These are phyloP conservation scores for Nipponacmea schrenckii DNA, from an alignment of 2,888 invertebrate genomes.

Conservation along the genomic window DNA sequence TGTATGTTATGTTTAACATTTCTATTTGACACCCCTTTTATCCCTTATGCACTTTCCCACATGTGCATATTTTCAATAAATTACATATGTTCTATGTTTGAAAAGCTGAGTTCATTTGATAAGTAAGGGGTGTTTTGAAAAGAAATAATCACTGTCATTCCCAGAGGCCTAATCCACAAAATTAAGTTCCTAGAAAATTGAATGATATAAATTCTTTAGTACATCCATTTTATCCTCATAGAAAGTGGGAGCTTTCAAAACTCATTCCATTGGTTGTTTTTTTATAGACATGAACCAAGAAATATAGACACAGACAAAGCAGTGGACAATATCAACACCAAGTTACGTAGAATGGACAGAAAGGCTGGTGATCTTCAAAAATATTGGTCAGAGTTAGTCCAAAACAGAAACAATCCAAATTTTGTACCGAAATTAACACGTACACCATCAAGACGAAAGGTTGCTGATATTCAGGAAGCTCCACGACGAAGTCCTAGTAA, in stretches of 20 bases:
- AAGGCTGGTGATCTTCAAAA: conserved; percentile 52
- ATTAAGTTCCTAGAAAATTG: neutral
- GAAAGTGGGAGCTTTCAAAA: neutral
- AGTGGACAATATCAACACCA: conserved; percentile 51
- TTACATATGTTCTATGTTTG: too few species aligned
- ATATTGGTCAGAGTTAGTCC: conserved; percentile 58
- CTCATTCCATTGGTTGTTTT: conserved; percentile 12
- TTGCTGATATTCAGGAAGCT: neutral
- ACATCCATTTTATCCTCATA: neutral
- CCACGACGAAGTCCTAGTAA: neutral
- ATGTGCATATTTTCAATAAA: too few species aligned
- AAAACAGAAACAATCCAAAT: conserved; percentile 30
- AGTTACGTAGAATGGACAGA: conserved; percentile 54
- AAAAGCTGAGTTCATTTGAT: too few species aligned
- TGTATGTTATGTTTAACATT: conserved; percentile 22
- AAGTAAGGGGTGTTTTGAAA: too few species aligned
- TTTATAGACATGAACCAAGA: conserved; percentile 40
- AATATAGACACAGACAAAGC: conserved; percentile 55
- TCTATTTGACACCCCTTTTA: neutral
- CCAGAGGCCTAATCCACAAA: too few species aligned
- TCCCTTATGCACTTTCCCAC: neutral
- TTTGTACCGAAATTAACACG: conserved; percentile 3
- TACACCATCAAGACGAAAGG: neutral
- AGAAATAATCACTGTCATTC: too few species aligned
- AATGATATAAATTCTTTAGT: neutral